Evolutionary conservation across 1,140 invertebrate species (phyloP).

Genomic region (Hylyphantes graminicola): DNA sequence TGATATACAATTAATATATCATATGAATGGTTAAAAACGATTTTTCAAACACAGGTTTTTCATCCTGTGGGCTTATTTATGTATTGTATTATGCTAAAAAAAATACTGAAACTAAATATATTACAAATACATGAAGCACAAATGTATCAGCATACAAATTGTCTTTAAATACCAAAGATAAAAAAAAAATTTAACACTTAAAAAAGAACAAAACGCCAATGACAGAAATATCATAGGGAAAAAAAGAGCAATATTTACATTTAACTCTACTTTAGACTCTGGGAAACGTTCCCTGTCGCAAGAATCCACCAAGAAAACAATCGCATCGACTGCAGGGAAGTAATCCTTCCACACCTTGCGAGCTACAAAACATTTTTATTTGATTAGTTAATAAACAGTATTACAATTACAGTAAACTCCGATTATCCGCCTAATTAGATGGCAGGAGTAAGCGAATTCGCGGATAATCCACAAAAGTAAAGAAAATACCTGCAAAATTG

Average conservation of each 20-base stretch:
- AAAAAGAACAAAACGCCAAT: neutral
- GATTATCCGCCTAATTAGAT: too few species aligned
- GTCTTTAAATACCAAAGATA: neutral
- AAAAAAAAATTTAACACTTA: neutral
- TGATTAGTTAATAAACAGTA: neutral
- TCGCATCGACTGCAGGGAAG: slow-evolving; percentile 99
- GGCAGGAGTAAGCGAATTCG: too few species aligned
- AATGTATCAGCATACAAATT: neutral
- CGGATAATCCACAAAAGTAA: too few species aligned
- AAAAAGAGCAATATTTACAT: slow-evolving; percentile 66
- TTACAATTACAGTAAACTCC: too few species aligned
- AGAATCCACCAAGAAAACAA: slow-evolving; percentile 99
- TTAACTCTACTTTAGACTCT: slow-evolving; percentile 84
- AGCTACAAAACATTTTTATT: slow-evolving; percentile 71
- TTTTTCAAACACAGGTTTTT: neutral
- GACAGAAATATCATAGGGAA: neutral
- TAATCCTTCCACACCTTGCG: slow-evolving; percentile 99
- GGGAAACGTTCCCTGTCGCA: slow-evolving; percentile 88
- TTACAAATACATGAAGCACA: neutral
- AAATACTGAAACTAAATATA: neutral
- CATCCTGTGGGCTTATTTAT: neutral
- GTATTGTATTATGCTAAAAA: neutral
- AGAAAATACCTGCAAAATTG: too few species aligned
- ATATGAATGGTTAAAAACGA: too few species aligned
- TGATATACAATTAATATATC: too few species aligned